Evolutionary conservation across 2,888 invertebrate genomes (phyloP).

Genomic region (Villa cingulata): DNA sequence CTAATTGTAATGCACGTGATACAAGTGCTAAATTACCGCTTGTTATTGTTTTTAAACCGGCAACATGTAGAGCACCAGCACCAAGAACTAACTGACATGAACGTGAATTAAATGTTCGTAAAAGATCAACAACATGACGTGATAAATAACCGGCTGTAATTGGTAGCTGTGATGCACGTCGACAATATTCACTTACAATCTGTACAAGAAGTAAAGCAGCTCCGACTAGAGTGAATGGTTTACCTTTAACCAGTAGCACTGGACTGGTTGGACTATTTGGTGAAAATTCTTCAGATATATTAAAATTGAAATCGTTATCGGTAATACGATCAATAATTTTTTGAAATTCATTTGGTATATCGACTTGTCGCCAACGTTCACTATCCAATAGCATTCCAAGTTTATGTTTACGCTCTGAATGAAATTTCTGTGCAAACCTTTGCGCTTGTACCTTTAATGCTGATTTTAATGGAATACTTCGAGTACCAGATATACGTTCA

Average conservation of each 20-base stretch:
- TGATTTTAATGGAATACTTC: constrained; percentile 64
- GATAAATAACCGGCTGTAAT: constrained; percentile 67
- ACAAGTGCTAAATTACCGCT: constrained; percentile 85
- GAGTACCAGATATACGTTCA: constrained; percentile 57
- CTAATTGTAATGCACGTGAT: constrained; percentile 66
- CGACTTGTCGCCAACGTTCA: constrained; percentile 88
- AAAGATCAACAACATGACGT: constrained; percentile 72
- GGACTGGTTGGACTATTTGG: constrained; percentile 38
- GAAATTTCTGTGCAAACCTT: constrained; percentile 82
- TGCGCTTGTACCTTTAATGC: constrained; percentile 79
- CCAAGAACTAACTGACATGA: constrained; percentile 91
- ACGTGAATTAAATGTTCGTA: constrained; percentile 75
- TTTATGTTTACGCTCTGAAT: constrained; percentile 74
- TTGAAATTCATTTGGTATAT: constrained; percentile 83
- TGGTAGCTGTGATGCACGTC: constrained; percentile 62
- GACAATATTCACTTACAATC: constrained; percentile 87
- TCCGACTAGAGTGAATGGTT: constrained; percentile 62
- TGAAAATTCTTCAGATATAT: constrained; percentile 14
- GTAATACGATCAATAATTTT: constrained; percentile 60
- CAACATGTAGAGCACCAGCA: constrained; percentile 89
- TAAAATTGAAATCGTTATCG: constrained; percentile 30
- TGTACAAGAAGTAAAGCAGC: constrained; percentile 78
- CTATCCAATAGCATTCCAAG: constrained; percentile 71
- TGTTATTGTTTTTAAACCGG: constrained; percentile 87
- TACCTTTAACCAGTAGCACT: constrained; percentile 49